Percentiles rank a stretch among this genome's conserved stretches.
phyloP scores from a whole-genome alignment of 2,888 invertebrate genomes.

The Orthosia cruda region DNA sequence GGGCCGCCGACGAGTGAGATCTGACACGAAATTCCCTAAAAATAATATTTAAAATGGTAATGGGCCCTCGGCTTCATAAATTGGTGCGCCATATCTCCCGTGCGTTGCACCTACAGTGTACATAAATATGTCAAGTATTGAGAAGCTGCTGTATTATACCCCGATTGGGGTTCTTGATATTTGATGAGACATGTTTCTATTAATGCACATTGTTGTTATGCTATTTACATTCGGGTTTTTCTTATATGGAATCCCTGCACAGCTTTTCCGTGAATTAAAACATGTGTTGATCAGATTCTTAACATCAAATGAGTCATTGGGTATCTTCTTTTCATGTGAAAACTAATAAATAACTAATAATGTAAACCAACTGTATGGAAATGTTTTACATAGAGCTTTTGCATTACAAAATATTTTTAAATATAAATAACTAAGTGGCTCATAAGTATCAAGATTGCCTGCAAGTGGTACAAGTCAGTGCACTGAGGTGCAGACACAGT shows the following conservation, averaged over 20 bases:
- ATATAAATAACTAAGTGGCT: background rate
- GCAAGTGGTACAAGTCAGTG: conserved; percentile 50
- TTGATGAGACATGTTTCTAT: conserved; percentile 62
- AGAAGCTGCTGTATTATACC: conserved; percentile 84
- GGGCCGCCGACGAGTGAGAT: conserved; percentile 90
- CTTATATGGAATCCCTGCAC: background rate
- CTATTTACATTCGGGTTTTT: conserved; percentile 18
- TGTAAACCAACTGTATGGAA: conserved; percentile 1
- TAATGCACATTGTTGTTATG: conserved; percentile 15
- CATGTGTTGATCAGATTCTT: conserved; percentile 35
- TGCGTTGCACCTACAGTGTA: conserved; percentile 90
- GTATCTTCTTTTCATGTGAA: conserved; percentile 24
- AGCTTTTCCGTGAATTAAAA: conserved; percentile 32
- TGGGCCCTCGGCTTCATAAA: conserved; percentile 91
- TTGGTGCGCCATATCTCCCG: conserved; percentile 91
- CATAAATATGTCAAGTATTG: conserved; percentile 92
- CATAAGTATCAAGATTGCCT: conserved; percentile 68
- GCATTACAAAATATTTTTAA: background rate
- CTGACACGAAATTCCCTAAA: conserved; percentile 92
- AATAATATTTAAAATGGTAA: conserved; percentile 92
- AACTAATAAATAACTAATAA: conserved; percentile 43
- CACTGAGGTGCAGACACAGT: conserved; percentile 64
- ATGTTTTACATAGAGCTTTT: background rate
- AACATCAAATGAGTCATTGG: conserved; percentile 36
- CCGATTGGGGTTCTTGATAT: conserved; percentile 80